Evolutionary conservation across 1,140 invertebrate genomes (phyloP), one percentile per base, ranked within the genome.

Genomic region (Pseudomyrmex gracilis): DNA sequence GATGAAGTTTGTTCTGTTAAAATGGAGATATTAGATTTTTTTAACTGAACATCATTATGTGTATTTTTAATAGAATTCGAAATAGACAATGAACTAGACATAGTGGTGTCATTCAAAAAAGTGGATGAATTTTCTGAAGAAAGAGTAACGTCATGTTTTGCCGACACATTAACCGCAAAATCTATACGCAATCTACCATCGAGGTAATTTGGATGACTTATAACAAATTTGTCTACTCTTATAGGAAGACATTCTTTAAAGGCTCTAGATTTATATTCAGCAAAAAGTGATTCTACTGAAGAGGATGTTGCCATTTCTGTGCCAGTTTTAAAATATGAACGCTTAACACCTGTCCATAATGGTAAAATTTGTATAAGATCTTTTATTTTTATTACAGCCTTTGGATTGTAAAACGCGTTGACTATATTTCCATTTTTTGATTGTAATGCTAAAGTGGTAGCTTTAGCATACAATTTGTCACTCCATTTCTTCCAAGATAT

Each of bases 321-420:
- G 13, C 60, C 60, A 34, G 2, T 47, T 67, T 67, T 67, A 15
- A 67, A 67, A 67, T 67, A n/a, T 47, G 64, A 43, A 47, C 34
- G 34, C 34, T 47, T 67, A 17, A 67, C 47, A 45, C 64, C 64
- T 7, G 64, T 67, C 64, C 64, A 67, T 10, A 49, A 15, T 47
- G 64, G 64, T 51, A 47, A 5, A 51, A 47, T 47, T 47, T n/a
- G 45, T n/a, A 67, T 67, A 47, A 67, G 47, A 47, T 67, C 17
- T 67, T 49, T 67, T 67, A 67, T 17, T 47, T 51, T 67, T 20
- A 7, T 8, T 67, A 43, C 64, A 67, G 64, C 43, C n/a, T 2
- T 51, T 47, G 47, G 34, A 67, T 67, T 67, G 64, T 67, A 47
- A 9, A 67, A 67, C 2, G 64, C 64, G 22, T 67, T 67, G 15